Evolutionary conservation across 2,797 vertebrate genomes (phyloP).

Genomic region (Psittacula echo): DNA sequence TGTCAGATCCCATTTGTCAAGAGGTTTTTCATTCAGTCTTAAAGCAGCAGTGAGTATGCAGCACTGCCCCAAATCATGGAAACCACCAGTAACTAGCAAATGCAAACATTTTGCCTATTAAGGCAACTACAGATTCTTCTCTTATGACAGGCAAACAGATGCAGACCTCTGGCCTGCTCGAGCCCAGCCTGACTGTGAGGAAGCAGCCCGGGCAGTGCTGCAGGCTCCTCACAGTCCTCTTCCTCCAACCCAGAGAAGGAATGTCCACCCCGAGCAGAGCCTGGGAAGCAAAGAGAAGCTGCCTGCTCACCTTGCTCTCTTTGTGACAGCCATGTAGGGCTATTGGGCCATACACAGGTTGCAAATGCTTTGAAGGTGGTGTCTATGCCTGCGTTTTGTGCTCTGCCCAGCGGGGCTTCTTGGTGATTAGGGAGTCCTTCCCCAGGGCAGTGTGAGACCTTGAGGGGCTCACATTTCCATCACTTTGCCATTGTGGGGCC

Average conservation of each 20-base stretch:
- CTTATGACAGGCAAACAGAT: not conserved
- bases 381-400: fast-evolving
- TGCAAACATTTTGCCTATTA: not conserved
- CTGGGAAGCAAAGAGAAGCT: not conserved
- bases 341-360: not conserved
- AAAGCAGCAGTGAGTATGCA: not conserved
- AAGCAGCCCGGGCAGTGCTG: not conserved
- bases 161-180: not conserved
- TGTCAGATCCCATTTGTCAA: slow-evolving; percentile 24
- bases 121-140: not conserved
- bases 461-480: not conserved
- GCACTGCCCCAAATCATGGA: not conserved
- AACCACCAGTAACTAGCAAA: not conserved
- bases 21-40: slow-evolving; percentile 6
- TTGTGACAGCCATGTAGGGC: fast-evolving
- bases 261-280: not conserved
- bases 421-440: not conserved
- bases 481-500: fast-evolving
- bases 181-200: not conserved
- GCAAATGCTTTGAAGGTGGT: fast-evolving
- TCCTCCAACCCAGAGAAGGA: not conserved
- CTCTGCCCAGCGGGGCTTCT: not conserved
- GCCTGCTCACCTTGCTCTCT: not conserved
- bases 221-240: fast-evolving
- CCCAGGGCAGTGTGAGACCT: not conserved